Percentiles rank a stretch among this genome's conserved stretches.
These are phyloP conservation scores for Trachelus troglodyta DNA, from an alignment of 2,888 invertebrate genomes.

Conservation along the genomic window DNA sequence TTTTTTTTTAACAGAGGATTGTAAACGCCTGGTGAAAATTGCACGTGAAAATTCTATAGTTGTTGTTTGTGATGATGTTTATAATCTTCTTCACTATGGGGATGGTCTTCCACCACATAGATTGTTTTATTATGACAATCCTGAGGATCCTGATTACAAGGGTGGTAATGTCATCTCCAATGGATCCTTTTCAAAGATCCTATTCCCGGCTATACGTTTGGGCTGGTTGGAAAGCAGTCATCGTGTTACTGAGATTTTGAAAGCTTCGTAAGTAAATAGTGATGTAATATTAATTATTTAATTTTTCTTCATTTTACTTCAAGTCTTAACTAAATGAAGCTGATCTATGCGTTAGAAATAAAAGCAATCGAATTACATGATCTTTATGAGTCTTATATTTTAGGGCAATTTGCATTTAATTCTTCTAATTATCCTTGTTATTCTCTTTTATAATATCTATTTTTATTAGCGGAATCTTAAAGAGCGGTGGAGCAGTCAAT, in stretches of 20 bases:
- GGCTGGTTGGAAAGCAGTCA: slow-evolving; percentile 75
- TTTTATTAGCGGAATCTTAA: slow-evolving; percentile 66
- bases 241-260: slow-evolving; percentile 61
- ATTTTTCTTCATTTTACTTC: no score
- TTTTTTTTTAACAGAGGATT: slow-evolving; percentile 53
- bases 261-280: slow-evolving; percentile 56
- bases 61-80: slow-evolving; percentile 74
- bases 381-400: neutral
- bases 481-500: slow-evolving; percentile 73
- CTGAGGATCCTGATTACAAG: slow-evolving; percentile 57
- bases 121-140: slow-evolving; percentile 69
- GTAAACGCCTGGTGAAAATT: slow-evolving; percentile 63
- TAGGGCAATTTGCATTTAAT: slow-evolving; percentile 2
- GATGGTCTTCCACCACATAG: slow-evolving; percentile 66
- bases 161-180: slow-evolving; percentile 74
- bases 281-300: neutral
- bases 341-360: no score
- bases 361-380: no score
- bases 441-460: no score
- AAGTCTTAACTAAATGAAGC: no score
- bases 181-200: slow-evolving; percentile 74
- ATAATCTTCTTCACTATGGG: slow-evolving; percentile 71
- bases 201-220: slow-evolving; percentile 73
- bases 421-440: slow-evolving; percentile 1
- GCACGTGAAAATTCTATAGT: slow-evolving; percentile 66